A percentile compares a stretch with the other conserved stretches of the same genome.
phyloP scores from a whole-genome alignment of 2,888 invertebrate genomes.

The Melieria omissa region DNA sequence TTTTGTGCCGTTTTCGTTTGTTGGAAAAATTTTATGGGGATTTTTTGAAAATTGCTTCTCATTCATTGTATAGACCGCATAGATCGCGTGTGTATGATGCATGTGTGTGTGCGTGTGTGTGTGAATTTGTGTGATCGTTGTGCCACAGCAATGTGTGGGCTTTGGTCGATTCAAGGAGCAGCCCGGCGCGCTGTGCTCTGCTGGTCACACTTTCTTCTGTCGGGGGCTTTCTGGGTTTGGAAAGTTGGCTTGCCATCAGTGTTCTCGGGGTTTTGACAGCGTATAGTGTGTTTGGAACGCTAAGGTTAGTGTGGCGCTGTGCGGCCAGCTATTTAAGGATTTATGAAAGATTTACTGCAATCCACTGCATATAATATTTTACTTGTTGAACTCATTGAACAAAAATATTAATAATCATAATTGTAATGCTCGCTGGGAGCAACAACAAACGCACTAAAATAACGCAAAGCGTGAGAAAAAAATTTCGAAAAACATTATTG shows the following conservation, averaged over 20 bases:
- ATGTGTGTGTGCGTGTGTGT: neutral
- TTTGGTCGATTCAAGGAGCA: constrained; percentile 28
- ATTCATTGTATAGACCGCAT: constrained; percentile 8
- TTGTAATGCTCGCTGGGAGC: no score
- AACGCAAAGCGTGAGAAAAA: no score
- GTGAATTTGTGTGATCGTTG: constrained; percentile 33
- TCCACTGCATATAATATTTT: no score
- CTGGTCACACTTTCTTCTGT: neutral
- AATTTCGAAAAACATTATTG: no score
- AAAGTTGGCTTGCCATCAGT: constrained; percentile 66
- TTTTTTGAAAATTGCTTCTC: no score
- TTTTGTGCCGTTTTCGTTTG: neutral
- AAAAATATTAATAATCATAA: constrained; percentile 35
- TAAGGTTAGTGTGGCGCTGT: constrained; percentile 64
- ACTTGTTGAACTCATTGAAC: constrained; percentile 2
- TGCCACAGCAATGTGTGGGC: constrained; percentile 46
- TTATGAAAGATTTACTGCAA: constrained; percentile 20
- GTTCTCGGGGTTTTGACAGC: constrained; percentile 69
- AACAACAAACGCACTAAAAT: no score
- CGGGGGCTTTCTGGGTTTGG: constrained; percentile 64
- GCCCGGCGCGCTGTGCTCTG: neutral
- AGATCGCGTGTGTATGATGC: neutral
- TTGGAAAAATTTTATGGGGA: no score
- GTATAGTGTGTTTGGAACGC: constrained; percentile 69
- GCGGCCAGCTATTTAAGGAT: constrained; percentile 19